Base-by-base conservation (phyloP, 2,113 vertebrate species). In the Micronycteris hirsuta region DNA sequence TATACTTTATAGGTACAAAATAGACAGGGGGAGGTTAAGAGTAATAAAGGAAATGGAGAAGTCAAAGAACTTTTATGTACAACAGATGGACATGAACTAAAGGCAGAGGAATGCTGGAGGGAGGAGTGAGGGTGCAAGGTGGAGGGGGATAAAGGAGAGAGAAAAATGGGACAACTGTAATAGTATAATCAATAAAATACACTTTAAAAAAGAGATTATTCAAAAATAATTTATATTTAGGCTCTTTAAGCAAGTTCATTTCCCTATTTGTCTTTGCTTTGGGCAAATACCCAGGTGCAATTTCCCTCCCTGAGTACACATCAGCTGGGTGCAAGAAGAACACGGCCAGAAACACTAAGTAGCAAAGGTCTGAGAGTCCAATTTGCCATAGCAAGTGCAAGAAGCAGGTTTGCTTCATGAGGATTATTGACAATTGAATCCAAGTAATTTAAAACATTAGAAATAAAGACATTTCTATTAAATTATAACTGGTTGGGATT, bases 211-310 rank as follows among this genome's bases (percentile, higher is more conserved):
- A 68, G 61, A 91, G 36, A 82, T 95, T 58, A 89, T 56, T 81
- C 24, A 31, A 93, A 96, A 93, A 78, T 91, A 93, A 95, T 73
- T 78, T 92, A 78, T 80, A 63, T 80, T 89, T 96, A 92, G 26
- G 86, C 73, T 91, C 56, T 65, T 93, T 95, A 95, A 95, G 22
- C 31, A 73, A 68, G 61, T 89, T 93, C 56, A 58, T 78, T 94
- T 92, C 78, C 61, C 47, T 43, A 74, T 91, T 93, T 94, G 47
- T 89, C 86, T 94, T 96, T 89, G 52, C 68, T 89, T 63, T 86
- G 74, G 89, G 82, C 73, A 94, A 94, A 93, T 65, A 93, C 31
- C 33, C n/a, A 93, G 22, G 61, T 94, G 22, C 56, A 22, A 43
- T 82, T 86, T 93, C 20, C 36, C 89, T 88, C 36, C 67, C 67